A percentile compares a stretch with the other conserved stretches of the same genome.
Evolutionary conservation across 2,113 vertebrate genomes (phyloP).

Genomic region (Phylloscopus trochiloides): DNA sequence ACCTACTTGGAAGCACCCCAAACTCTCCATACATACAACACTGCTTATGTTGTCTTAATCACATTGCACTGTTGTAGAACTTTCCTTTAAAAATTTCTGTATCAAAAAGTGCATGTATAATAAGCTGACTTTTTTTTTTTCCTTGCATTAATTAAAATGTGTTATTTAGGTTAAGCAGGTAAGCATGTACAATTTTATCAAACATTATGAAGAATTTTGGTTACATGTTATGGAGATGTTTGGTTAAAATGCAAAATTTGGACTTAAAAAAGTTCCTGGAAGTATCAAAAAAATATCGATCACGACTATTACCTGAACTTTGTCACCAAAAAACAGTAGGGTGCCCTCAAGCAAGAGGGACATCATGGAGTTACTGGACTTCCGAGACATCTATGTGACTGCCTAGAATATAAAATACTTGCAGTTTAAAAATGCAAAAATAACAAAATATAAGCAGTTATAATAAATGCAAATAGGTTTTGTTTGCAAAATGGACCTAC

Average conservation of each 20-base stretch:
- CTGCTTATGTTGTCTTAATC: background rate
- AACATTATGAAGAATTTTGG: accelerated
- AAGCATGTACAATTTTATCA: background rate
- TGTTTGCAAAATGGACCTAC: background rate
- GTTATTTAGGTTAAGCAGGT: background rate
- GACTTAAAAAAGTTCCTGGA: background rate
- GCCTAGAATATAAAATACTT: background rate
- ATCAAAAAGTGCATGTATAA: background rate
- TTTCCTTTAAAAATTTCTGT: background rate
- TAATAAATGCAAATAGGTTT: background rate
- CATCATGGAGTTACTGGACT: background rate
- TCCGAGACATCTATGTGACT: background rate
- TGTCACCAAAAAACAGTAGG: accelerated
- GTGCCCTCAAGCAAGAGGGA: accelerated
- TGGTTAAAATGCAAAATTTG: background rate
- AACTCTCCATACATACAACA: background rate
- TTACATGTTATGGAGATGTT: background rate
- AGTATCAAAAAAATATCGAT: background rate
- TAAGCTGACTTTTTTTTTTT: background rate
- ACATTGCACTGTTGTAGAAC: accelerated
- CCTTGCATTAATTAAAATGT: background rate
- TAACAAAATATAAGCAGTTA: background rate
- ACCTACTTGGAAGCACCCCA: background rate
- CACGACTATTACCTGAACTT: background rate
- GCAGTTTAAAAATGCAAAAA: background rate